These are phyloP conservation scores for Plebejus melissa DNA, from an alignment of 2,888 invertebrate species.

Conservation along the genomic window DNA sequence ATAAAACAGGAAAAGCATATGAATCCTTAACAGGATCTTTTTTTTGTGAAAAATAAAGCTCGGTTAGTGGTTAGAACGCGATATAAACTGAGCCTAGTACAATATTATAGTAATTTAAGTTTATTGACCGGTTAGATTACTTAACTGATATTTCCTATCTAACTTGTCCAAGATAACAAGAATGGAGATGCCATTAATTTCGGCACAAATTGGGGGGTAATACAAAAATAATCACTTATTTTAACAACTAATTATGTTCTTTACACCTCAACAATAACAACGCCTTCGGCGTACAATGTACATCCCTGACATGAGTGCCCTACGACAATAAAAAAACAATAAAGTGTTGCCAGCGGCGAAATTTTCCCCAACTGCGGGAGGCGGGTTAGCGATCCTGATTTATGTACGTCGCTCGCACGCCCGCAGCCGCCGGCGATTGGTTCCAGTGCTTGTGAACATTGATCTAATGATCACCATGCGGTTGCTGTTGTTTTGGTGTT, in stretches of 20 bases:
- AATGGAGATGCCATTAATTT: background rate
- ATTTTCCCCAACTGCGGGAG: conserved; percentile 31
- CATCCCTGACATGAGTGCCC: background rate
- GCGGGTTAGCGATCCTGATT: conserved; percentile 43
- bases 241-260: background rate
- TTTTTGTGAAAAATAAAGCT: background rate
- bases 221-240: background rate
- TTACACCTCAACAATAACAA: background rate
- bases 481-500: conserved; percentile 41
- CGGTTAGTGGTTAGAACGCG: background rate
- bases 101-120: background rate
- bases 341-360: conserved; percentile 23
- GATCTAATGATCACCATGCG: conserved; percentile 39
- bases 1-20: background rate
- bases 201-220: background rate
- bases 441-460: conserved; percentile 18
- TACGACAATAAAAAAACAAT: conserved; percentile 18
- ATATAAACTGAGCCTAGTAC: background rate
- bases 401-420: conserved; percentile 44
- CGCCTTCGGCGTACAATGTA: background rate
- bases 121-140: background rate
- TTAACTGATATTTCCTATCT: background rate
- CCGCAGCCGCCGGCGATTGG: conserved; percentile 38
- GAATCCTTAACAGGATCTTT: background rate
- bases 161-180: background rate